These are phyloP conservation scores for Villa cingulata DNA, from an alignment of 2,888 invertebrate genomes.

Conservation along the genomic window DNA sequence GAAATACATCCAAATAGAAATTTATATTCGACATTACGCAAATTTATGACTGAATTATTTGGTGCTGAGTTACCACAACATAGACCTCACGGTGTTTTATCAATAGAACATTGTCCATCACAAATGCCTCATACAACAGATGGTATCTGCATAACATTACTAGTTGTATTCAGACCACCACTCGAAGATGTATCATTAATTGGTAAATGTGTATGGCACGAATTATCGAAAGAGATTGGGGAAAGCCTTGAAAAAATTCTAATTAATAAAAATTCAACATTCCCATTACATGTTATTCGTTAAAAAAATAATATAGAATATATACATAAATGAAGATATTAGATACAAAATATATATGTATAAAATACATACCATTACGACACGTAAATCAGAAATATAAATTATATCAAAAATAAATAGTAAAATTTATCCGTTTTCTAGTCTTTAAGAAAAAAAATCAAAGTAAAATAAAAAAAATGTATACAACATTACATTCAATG, in stretches of 20 bases:
- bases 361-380: too few species aligned
- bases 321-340: neutral
- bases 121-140: slow-evolving; percentile 42
- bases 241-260: slow-evolving; percentile 44
- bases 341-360: too few species aligned
- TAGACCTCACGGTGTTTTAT: slow-evolving; percentile 65
- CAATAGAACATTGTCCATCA: slow-evolving; percentile 53
- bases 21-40: slow-evolving; percentile 71
- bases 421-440: too few species aligned
- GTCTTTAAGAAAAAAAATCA: too few species aligned
- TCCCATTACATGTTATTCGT: slow-evolving; percentile 72
- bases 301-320: slow-evolving; percentile 26
- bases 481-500: too few species aligned
- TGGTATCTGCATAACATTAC: slow-evolving; percentile 66
- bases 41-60: slow-evolving; percentile 85
- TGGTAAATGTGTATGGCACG: slow-evolving; percentile 84
- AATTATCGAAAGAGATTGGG: slow-evolving; percentile 55
- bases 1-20: slow-evolving; percentile 79
- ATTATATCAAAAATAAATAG: too few species aligned
- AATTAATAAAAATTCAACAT: slow-evolving; percentile 58
- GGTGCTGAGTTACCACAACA: slow-evolving; percentile 76
- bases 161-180: slow-evolving; percentile 72
- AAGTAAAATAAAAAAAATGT: too few species aligned
- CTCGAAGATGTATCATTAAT: slow-evolving; percentile 76
- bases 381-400: too few species aligned